These are phyloP conservation scores for Leucopsar rothschildi DNA, from an alignment of 2,113 vertebrate genomes.

Conservation along the genomic window DNA sequence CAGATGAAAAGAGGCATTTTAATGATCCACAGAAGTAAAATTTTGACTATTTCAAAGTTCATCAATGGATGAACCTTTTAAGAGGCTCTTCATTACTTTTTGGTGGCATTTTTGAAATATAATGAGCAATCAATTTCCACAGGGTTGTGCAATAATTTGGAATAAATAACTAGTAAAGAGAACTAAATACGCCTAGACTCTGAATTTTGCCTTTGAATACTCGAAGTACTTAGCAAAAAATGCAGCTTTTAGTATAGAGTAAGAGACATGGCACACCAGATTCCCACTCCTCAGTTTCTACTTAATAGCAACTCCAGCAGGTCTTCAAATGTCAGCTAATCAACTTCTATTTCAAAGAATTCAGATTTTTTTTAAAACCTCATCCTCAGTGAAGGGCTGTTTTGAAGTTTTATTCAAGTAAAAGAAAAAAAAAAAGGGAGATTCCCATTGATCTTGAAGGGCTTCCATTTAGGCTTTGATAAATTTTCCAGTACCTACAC, in stretches of 20 bases:
- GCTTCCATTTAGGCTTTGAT: background rate
- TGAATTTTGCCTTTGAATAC: background rate
- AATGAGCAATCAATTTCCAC: background rate
- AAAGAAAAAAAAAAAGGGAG: background rate
- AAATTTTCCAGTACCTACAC: background rate
- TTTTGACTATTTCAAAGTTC: background rate
- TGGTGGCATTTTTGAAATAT: background rate
- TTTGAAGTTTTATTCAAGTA: background rate
- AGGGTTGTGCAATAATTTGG: background rate
- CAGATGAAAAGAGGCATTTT: background rate
- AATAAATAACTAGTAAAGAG: background rate
- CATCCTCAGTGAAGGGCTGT: background rate
- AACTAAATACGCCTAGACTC: background rate
- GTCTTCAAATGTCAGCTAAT: conserved; percentile 3
- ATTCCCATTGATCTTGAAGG: background rate
- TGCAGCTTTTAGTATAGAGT: background rate
- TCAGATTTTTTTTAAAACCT: background rate
- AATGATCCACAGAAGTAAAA: background rate
- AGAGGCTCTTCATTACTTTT: background rate
- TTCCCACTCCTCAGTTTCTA: background rate
- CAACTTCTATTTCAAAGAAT: background rate
- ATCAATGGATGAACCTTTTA: background rate
- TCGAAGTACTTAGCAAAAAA: background rate
- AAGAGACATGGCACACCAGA: background rate
- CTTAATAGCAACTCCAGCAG: background rate